Percentiles rank a stretch among this genome's conserved stretches.
Evolutionary conservation across 1,140 invertebrate genomes (phyloP).

Genomic region (Episyrphus balteatus): DNA sequence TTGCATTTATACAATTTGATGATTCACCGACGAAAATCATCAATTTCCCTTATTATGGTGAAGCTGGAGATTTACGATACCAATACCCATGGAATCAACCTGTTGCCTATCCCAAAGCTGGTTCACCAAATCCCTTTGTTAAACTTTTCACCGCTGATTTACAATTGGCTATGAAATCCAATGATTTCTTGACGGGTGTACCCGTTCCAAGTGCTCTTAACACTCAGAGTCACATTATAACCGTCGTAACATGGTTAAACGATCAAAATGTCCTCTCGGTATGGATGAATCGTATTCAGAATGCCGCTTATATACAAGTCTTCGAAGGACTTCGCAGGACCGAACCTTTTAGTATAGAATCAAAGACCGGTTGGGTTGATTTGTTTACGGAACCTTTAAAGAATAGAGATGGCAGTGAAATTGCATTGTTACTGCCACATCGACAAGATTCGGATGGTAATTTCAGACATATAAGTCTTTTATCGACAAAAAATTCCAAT

Average conservation of each 20-base stretch:
- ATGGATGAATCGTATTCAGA: constrained; percentile 85
- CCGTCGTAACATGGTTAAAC: constrained; percentile 57
- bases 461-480: constrained; percentile 55
- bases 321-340: constrained; percentile 18
- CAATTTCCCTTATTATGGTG: constrained; percentile 53
- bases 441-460: constrained; percentile 42
- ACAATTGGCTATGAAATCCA: constrained; percentile 8
- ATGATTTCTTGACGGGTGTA: constrained; percentile 19
- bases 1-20: constrained; percentile 77
- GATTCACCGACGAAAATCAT: constrained; percentile 59
- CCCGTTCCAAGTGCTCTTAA: constrained; percentile 24
- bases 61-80: constrained; percentile 48
- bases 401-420: constrained; percentile 43
- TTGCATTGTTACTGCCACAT: constrained; percentile 53
- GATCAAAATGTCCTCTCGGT: constrained; percentile 52
- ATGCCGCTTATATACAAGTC: constrained; percentile 37
- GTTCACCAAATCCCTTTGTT: constrained; percentile 37
- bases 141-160: constrained; percentile 24
- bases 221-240: constrained; percentile 26
- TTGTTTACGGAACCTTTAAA: constrained; percentile 46
- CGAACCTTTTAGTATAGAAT: constrained; percentile 22
- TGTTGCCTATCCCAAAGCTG: constrained; percentile 78
- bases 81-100: constrained; percentile 55
- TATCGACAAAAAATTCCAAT: constrained; percentile 32
- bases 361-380: constrained; percentile 59